Evolutionary conservation across 37 sponge, comb jelly and placozoan species (phyloP), one percentile per base, ranked within the genome.

Genomic region (Aphrocallistes beatrix): DNA sequence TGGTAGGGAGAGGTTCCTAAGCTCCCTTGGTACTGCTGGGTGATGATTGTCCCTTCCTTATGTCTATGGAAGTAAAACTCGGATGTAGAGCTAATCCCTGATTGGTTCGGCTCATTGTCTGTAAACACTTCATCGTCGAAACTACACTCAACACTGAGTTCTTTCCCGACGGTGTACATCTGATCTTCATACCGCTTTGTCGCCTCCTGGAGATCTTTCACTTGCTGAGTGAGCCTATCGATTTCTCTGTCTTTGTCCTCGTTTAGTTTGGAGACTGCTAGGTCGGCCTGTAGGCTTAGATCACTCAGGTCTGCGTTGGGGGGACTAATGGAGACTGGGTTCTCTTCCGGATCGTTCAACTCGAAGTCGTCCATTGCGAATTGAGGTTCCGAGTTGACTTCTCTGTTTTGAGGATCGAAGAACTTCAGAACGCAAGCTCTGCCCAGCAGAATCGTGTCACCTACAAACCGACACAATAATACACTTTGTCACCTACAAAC

Each of bases 181-280:
- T 28, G 25, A 13, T 60, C 75, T 30, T 60, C 28, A 6, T 25
- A 32, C 34, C 75, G 25, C 21, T 60, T 28, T 19, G 28, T 60
- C 25, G 75, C 75, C 34, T 60, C 75, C 75, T 60, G 25, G 28
- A 60, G 75, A 28, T 60, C 75, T 60, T 13, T 60, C 6, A 60
- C 75, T 30, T 60, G 75, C 21, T 13, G 75, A 30, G 10, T 60
- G 3, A 60, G 21, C 8, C 75, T 3, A 3, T 60, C 75, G 10
- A 60, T 60, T 60, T 60, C 75, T 60, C 34, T 60, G 75, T 60
- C 75, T 13, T 60, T 60, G 32, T 60, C 75, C 75, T 60, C 75
- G 17, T 60, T 13, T 13, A 13, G 17, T 60, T 30, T 3, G 17
- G 25, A 60, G 25, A 60, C 3, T 25, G 75, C 75, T 1, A 60